phyloP scores from a whole-genome alignment of 2,113 vertebrate genomes.

The Marmota monax region DNA sequence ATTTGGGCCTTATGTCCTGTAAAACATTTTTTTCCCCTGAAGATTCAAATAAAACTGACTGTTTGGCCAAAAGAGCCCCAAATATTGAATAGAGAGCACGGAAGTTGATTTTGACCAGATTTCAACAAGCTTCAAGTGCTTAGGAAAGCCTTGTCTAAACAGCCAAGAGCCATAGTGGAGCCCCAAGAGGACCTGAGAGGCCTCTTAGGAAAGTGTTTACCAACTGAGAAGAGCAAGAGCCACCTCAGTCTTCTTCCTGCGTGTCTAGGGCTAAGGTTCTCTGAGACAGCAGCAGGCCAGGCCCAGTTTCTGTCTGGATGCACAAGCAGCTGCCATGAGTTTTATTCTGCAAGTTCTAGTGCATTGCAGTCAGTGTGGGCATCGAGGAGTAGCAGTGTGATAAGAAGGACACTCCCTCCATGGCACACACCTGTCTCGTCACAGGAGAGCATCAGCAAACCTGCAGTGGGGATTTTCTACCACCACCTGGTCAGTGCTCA shows the following conservation, averaged over 20 bases:
- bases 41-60: constrained; percentile 41
- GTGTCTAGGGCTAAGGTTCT: not conserved
- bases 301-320: not conserved
- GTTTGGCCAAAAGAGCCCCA: not conserved
- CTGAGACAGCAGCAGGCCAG: not conserved
- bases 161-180: not conserved
- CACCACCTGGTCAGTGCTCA: not conserved
- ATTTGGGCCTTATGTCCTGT: not conserved
- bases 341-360: not conserved
- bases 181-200: not conserved
- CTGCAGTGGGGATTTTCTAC: not conserved
- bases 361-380: not conserved
- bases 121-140: not conserved
- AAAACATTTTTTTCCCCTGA: not conserved
- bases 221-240: not conserved
- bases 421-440: not conserved
- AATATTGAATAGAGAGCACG: not conserved
- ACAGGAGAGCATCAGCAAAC: not conserved
- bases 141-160: not conserved
- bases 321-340: not conserved
- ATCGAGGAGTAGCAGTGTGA: not conserved
- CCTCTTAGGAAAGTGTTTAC: constrained; percentile 25
- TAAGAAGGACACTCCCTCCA: not conserved
- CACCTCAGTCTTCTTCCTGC: not conserved
- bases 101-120: constrained; percentile 38